Percentiles rank a stretch among this genome's conserved stretches.
Conservation (phyloP, 2,797 vertebrate species). For the Crocidura indochinensis region DNA sequence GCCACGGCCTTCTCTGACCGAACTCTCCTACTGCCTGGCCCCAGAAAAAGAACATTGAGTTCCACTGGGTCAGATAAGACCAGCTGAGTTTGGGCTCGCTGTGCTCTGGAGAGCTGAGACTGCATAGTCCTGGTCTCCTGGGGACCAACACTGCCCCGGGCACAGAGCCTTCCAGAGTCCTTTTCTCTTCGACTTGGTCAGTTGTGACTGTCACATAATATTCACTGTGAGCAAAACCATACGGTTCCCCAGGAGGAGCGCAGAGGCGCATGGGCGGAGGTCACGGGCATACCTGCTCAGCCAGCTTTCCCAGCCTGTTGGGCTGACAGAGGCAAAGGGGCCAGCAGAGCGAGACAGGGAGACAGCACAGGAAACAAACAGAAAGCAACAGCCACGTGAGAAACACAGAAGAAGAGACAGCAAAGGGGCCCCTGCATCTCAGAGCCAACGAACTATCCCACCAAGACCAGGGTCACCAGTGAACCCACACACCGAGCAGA, state of each 20-base stretch:
- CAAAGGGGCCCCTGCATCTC: slow-evolving; percentile 32
- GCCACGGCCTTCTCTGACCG: too few relatives aligned
- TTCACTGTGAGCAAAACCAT: neutral
- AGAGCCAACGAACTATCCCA: too few relatives aligned
- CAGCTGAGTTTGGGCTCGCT: too few relatives aligned
- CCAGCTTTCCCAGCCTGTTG: slow-evolving; percentile 99
- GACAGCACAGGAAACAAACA: slow-evolving; percentile 89
- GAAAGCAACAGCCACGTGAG: slow-evolving; percentile 89
- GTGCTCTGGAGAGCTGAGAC: too few relatives aligned
- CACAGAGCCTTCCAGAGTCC: neutral
- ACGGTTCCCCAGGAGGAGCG: neutral
- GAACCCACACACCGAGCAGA: neutral
- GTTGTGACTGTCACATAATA: neutral
- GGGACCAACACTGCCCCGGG: neutral
- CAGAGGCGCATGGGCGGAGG: neutral
- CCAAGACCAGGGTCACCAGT: too few relatives aligned
- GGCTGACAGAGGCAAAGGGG: slow-evolving; percentile 95
- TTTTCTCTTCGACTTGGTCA: slow-evolving; percentile 37
- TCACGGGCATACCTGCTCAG: slow-evolving; percentile 96
- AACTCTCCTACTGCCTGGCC: too few relatives aligned
- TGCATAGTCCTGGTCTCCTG: too few relatives aligned
- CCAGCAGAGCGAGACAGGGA: slow-evolving; percentile 91
- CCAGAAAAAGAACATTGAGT: too few relatives aligned
- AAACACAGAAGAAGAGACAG: slow-evolving; percentile 85
- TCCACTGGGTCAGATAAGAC: too few relatives aligned